Conservation (phyloP, 2,888 invertebrate genomes). For the Eulithis testata region DNA sequence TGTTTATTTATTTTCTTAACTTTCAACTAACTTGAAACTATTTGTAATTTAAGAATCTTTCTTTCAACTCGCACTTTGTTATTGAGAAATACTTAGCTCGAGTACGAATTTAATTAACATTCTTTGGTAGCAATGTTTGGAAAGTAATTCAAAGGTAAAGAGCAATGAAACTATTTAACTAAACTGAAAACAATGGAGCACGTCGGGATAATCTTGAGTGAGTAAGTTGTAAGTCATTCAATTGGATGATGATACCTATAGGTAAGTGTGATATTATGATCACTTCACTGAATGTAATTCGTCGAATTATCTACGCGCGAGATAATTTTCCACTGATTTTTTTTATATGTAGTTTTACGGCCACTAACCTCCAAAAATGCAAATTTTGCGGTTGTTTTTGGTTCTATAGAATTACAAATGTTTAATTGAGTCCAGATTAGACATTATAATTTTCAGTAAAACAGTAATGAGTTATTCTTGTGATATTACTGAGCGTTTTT, state of each 20-base stretch:
- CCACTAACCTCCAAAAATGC: too few species aligned
- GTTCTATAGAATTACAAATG: too few species aligned
- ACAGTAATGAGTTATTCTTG: too few species aligned
- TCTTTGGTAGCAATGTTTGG: constrained; percentile 40
- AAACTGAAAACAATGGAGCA: constrained; percentile 19
- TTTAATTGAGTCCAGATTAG: too few species aligned
- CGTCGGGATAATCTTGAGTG: constrained; percentile 13
- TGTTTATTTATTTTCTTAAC: constrained; percentile 5
- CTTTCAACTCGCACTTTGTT: constrained; percentile 32
- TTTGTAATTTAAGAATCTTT: constrained; percentile 29
- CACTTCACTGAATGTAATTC: too few species aligned
- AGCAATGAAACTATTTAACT: constrained; percentile 35
- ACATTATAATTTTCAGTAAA: too few species aligned
- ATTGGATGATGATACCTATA: background rate
- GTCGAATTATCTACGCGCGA: too few species aligned
- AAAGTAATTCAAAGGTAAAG: constrained; percentile 36
- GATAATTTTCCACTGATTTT: too few species aligned
- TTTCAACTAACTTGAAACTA: constrained; percentile 25
- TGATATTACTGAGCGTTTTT: too few species aligned
- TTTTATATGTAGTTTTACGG: too few species aligned
- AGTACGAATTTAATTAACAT: constrained; percentile 44
- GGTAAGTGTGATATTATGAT: too few species aligned
- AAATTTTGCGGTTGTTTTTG: too few species aligned
- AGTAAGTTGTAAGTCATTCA: constrained; percentile 11
- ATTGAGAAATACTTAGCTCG: constrained; percentile 35